Evolutionary conservation across 1,140 invertebrate species (phyloP).

Genomic region (Aphelinus atriplicis): DNA sequence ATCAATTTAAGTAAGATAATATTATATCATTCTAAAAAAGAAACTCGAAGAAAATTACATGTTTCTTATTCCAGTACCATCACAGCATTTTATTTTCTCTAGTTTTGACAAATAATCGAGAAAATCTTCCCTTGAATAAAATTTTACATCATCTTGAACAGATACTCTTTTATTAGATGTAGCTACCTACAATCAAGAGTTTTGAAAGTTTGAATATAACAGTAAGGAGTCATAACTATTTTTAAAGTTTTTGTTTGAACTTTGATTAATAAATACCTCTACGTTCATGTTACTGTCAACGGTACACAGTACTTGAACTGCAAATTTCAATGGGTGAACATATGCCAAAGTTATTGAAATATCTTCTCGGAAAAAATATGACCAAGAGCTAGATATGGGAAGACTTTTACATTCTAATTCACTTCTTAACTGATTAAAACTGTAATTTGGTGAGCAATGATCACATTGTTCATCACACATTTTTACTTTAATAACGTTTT

Average conservation of each 20-base stretch:
- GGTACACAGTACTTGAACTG: conserved; percentile 1
- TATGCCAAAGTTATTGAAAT: conserved; percentile 1
- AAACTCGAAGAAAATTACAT: conserved; percentile 10
- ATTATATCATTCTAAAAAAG: not conserved
- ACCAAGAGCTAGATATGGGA: conserved; percentile 4
- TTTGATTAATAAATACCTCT: not conserved
- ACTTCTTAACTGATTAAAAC: not conserved
- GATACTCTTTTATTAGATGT: conserved; percentile 9
- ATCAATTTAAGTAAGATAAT: not conserved
- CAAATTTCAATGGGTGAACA: conserved; percentile 17
- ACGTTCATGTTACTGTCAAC: conserved; percentile 13
- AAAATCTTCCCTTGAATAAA: not conserved
- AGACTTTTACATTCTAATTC: conserved; percentile 8
- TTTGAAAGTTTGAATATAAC: not conserved
- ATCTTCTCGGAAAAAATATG: conserved; percentile 20
- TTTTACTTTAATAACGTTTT: too few species aligned
- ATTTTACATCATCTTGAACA: not conserved
- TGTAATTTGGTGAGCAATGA: not conserved
- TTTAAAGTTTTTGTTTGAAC: not conserved
- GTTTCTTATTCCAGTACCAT: conserved; percentile 15
- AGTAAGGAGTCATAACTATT: not conserved
- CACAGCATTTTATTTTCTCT: conserved; percentile 18
- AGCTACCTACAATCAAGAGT: conserved; percentile 1
- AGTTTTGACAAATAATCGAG: conserved; percentile 24
- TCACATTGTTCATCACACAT: too few species aligned